These are phyloP conservation scores for Anabacerthia variegaticeps DNA, from an alignment of 2,797 vertebrate species.

Conservation along the genomic window DNA sequence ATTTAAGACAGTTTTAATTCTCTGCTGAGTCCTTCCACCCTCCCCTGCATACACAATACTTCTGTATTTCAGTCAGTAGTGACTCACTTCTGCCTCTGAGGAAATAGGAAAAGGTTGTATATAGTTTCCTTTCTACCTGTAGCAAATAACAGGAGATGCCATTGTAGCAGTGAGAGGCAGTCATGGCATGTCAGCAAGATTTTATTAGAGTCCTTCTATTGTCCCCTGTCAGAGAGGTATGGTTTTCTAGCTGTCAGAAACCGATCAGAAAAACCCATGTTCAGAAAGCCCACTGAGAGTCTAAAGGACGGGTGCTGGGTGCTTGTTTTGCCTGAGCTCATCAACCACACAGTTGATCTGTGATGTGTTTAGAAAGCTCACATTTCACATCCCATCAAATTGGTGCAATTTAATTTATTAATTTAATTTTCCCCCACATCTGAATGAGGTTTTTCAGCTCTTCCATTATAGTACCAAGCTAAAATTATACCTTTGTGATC, in stretches of 20 bases:
- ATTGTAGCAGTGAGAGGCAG: neutral
- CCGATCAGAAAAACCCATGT: neutral
- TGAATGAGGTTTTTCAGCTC: neutral
- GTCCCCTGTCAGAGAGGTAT: neutral
- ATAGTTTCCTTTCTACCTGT: neutral
- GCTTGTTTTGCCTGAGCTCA: neutral
- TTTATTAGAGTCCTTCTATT: neutral
- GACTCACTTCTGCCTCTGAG: neutral
- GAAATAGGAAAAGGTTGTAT: neutral
- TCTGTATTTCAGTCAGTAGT: neutral
- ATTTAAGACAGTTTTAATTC: neutral
- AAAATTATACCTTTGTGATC: neutral
- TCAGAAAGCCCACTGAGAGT: neutral
- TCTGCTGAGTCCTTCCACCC: neutral
- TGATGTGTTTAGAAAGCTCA: neutral
- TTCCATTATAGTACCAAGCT: neutral
- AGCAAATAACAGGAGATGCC: neutral
- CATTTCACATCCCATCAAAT: neutral
- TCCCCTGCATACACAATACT: neutral
- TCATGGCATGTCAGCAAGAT: neutral
- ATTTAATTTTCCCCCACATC: neutral
- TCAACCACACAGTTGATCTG: neutral
- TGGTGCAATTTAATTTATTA: neutral
- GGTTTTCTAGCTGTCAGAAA: neutral
- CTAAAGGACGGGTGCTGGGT: neutral